These are phyloP conservation scores for human (Homo sapiens) DNA, from an alignment of 2,113 vertebrate species.

Conservation along the genomic window GRCh38 chr15:38065001-38065500, in stretches of 20 bases:
- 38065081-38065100: neutral
- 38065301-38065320: neutral
- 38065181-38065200: neutral
- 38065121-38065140: neutral
- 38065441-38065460: neutral
- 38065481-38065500: neutral
- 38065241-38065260: neutral
- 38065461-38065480: neutral
- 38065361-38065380: neutral
- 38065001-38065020: neutral
- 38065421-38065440: neutral
- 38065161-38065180: neutral
- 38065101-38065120: neutral
- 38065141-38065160: neutral
- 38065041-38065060: neutral
- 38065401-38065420: neutral
- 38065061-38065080: neutral
- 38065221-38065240: neutral
- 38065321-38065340: neutral
- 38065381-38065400: neutral
- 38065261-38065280: neutral
- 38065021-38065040: neutral
- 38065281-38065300: neutral
- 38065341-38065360: neutral
- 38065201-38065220: neutral